Conservation (phyloP, 2,888 invertebrate species). For the Lasioglossum marginatum region DNA sequence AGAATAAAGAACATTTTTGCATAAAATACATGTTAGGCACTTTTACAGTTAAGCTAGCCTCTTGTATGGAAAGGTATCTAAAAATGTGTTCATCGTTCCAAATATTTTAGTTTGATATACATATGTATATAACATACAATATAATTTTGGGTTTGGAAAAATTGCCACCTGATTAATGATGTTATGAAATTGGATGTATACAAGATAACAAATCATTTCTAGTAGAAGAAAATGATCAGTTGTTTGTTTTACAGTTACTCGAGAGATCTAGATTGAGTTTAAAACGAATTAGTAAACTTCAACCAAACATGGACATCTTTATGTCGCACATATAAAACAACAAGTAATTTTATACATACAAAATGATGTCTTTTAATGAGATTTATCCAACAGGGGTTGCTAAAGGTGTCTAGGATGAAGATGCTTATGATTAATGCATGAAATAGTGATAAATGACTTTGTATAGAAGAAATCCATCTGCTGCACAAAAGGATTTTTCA, state of each 20-base stretch:
- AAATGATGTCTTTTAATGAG: not conserved
- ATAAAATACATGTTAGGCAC: not conserved
- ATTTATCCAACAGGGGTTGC: not conserved
- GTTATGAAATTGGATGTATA: not conserved
- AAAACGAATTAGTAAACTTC: not conserved
- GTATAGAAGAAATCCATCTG: not conserved
- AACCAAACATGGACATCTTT: not conserved
- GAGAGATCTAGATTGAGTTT: not conserved
- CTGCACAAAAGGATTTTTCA: not conserved
- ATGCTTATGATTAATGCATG: not conserved
- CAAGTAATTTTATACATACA: not conserved
- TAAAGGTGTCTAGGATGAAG: not conserved
- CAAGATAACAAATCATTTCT: not conserved
- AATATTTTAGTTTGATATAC: not conserved
- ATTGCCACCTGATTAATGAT: not conserved
- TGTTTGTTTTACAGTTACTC: not conserved
- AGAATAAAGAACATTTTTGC: not conserved
- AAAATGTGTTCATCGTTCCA: not conserved
- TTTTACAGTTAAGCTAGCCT: not conserved
- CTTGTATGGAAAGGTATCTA: not conserved
- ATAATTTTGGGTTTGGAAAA: not conserved
- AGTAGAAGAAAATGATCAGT: not conserved
- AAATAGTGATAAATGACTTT: not conserved
- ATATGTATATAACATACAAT: not conserved
- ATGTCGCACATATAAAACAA: not conserved